Percentiles rank a stretch among this genome's conserved stretches.
Evolutionary conservation across 2,888 invertebrate genomes (phyloP).

Genomic region (Tromatobia lineatoria): DNA sequence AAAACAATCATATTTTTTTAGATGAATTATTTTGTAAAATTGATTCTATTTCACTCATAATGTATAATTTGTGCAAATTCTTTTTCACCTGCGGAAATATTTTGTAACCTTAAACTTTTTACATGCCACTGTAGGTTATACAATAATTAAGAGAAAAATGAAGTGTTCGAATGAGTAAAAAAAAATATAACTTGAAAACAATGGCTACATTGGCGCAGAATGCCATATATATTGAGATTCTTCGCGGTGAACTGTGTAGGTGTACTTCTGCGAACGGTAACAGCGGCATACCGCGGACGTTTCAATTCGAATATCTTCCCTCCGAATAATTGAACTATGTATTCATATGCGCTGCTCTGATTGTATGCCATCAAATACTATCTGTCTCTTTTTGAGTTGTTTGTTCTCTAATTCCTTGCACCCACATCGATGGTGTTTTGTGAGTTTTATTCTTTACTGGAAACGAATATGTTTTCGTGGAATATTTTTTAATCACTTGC

Average conservation of each 20-base stretch:
- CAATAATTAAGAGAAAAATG: too few species aligned
- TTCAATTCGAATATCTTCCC: conserved; percentile 46
- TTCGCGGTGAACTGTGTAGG: neutral
- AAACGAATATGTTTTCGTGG: neutral
- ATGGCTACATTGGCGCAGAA: too few species aligned
- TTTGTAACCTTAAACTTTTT: too few species aligned
- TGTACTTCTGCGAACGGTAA: neutral
- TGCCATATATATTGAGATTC: neutral
- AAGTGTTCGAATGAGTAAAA: too few species aligned
- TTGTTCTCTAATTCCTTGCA: neutral
- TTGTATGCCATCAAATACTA: neutral
- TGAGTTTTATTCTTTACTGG: neutral
- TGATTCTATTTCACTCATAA: too few species aligned
- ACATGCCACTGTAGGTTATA: too few species aligned
- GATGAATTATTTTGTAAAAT: too few species aligned
- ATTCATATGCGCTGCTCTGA: neutral
- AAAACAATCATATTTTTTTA: too few species aligned
- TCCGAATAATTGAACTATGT: conserved; percentile 21
- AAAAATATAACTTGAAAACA: too few species aligned
- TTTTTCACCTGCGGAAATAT: too few species aligned
- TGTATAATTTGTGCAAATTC: too few species aligned
- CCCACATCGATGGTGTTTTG: neutral
- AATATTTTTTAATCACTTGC: conserved; percentile 3
- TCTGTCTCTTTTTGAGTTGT: neutral
- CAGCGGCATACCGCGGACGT: conserved; percentile 32